Conservation (phyloP, 2,797 vertebrate species). For the Sebastes hubbsi region DNA sequence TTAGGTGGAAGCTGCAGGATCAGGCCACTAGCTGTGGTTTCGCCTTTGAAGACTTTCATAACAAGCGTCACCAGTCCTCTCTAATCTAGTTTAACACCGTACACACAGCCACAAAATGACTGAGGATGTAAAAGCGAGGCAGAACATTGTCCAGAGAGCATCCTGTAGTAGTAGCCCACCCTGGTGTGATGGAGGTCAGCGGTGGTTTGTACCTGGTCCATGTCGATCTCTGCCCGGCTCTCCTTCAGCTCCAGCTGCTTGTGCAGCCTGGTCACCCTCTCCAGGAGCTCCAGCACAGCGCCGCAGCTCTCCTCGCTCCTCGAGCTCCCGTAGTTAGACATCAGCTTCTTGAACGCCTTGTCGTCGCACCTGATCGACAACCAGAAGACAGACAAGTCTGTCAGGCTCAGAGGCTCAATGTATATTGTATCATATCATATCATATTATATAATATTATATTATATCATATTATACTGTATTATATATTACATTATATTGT, state of each 20-base stretch:
- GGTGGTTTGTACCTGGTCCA: constrained; percentile 75
- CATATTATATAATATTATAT: too few relatives aligned
- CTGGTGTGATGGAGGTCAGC: constrained; percentile 11
- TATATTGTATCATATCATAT: too few relatives aligned
- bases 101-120: constrained; percentile 29
- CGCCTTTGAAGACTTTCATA: constrained; percentile 73
- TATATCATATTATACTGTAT: too few relatives aligned
- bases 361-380: constrained; percentile 83
- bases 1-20: constrained; percentile 54
- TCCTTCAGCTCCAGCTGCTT: constrained; percentile 85
- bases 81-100: constrained; percentile 62
- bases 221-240: constrained; percentile 70
- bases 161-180: not conserved
- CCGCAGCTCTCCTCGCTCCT: constrained; percentile 69
- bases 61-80: constrained; percentile 56
- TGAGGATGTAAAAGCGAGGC: constrained; percentile 33
- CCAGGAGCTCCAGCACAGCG: constrained; percentile 77
- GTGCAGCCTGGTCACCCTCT: constrained; percentile 76
- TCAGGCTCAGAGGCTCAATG: not conserved
- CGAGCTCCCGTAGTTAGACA: constrained; percentile 76
- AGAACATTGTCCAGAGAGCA: constrained; percentile 7
- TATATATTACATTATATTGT: too few relatives aligned
- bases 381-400: not conserved
- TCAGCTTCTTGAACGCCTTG: constrained; percentile 79
- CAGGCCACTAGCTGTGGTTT: constrained; percentile 60